Evolutionary conservation across 1,140 invertebrate species (phyloP).

Genomic region (Drosophila aff.): DNA sequence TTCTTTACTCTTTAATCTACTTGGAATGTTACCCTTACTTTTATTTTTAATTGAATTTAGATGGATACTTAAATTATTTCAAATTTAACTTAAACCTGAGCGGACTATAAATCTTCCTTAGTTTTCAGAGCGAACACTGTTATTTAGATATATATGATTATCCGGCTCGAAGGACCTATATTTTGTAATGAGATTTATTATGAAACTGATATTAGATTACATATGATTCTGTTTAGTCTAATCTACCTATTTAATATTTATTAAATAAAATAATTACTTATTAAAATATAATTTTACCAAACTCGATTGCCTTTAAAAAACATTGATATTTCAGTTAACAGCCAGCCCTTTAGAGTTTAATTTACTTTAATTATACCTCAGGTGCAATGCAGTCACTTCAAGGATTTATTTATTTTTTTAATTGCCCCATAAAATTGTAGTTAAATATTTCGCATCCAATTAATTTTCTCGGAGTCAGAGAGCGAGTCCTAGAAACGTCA

Average conservation of each 20-base stretch:
- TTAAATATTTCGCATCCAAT: constrained; percentile 29
- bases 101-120: neutral
- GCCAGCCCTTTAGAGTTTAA: neutral
- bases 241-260: neutral
- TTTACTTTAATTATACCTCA: constrained; percentile 6
- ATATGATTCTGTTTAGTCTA: neutral
- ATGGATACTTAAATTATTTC: neutral
- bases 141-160: neutral
- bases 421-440: constrained; percentile 15
- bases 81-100: neutral
- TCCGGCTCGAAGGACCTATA: neutral
- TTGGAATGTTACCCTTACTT: neutral
- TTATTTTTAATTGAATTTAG: neutral
- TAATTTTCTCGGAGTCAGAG: neutral
- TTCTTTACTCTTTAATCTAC: neutral
- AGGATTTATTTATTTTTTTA: constrained; percentile 18
- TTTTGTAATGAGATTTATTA: neutral
- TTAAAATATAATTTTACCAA: neutral
- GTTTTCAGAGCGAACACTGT: neutral
- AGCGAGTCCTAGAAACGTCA: constrained; percentile 37
- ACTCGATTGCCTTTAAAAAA: neutral
- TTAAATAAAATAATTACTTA: neutral
- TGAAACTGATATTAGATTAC: no score
- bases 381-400: neutral
- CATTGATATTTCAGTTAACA: neutral